Evolutionary conservation across 2,113 vertebrate species (phyloP).

Genomic region (Micronycteris hirsuta): DNA sequence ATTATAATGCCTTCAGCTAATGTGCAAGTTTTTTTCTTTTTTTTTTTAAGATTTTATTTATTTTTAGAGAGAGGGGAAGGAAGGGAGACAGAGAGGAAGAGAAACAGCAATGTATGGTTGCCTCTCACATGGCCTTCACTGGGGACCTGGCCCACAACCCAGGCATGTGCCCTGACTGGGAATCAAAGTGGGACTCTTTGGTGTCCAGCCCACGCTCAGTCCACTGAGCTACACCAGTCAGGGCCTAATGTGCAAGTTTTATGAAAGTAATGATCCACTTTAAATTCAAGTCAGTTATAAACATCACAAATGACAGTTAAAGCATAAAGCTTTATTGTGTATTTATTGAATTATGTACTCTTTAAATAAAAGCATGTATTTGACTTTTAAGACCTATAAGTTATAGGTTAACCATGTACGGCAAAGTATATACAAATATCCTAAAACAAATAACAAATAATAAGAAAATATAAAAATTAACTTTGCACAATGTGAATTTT

Average conservation of each 20-base stretch:
- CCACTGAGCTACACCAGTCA: no score
- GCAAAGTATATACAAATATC: conserved; percentile 14
- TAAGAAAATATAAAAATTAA: conserved; percentile 28
- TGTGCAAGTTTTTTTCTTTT: no score
- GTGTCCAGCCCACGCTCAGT: no score
- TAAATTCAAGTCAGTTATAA: conserved; percentile 65
- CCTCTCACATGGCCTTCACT: no score
- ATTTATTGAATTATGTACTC: conserved; percentile 55
- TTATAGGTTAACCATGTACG: conserved; percentile 41
- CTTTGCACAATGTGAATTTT: background rate
- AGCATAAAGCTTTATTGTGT: conserved; percentile 47
- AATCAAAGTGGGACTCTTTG: no score
- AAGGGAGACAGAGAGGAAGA: no score
- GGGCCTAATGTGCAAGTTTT: no score
- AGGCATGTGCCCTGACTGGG: no score
- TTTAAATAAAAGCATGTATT: conserved; percentile 61
- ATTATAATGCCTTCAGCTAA: conserved; percentile 47
- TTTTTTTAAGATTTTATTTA: no score
- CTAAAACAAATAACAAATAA: conserved; percentile 18
- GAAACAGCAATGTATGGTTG: no score
- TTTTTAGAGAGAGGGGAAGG: no score
- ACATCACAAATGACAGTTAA: conserved; percentile 56
- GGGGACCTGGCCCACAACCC: no score
- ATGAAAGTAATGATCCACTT: conserved; percentile 51
- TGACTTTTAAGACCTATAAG: background rate